A percentile compares a stretch with the other conserved stretches of the same genome.
Conservation (phyloP, 2,113 vertebrate species). For the Pterocles gutturalis region DNA sequence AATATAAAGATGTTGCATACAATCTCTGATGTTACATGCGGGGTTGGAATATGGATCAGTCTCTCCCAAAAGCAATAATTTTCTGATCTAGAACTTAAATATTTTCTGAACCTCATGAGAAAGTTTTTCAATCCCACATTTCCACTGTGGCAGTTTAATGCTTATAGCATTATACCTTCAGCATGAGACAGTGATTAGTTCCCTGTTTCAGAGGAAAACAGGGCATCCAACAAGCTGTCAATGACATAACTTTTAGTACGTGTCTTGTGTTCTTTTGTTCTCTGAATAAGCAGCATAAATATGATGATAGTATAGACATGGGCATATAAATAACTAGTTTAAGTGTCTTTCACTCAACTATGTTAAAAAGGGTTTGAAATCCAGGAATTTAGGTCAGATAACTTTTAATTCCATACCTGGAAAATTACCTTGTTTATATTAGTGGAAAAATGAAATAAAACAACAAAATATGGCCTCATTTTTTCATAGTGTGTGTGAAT, state of each 20-base stretch:
- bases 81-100: neutral
- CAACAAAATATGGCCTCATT: rapidly evolving
- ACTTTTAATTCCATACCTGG: neutral
- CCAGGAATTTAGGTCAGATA: neutral
- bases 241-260: neutral
- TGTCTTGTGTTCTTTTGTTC: neutral
- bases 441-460: neutral
- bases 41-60: neutral
- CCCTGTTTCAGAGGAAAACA: neutral
- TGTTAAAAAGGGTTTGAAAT: neutral
- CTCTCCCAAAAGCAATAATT: neutral
- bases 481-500: neutral
- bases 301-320: neutral
- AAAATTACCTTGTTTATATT: neutral
- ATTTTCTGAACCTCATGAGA: neutral
- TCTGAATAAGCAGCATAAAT: neutral
- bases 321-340: neutral
- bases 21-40: neutral
- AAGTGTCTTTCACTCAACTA: neutral
- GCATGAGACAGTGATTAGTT: neutral
- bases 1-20: neutral
- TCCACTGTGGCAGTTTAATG: neutral
- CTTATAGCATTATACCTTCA: neutral
- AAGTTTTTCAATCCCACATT: neutral
- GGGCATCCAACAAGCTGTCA: neutral